phyloP scores from a whole-genome alignment of 2,797 vertebrate species.

The Sebastes minor region DNA sequence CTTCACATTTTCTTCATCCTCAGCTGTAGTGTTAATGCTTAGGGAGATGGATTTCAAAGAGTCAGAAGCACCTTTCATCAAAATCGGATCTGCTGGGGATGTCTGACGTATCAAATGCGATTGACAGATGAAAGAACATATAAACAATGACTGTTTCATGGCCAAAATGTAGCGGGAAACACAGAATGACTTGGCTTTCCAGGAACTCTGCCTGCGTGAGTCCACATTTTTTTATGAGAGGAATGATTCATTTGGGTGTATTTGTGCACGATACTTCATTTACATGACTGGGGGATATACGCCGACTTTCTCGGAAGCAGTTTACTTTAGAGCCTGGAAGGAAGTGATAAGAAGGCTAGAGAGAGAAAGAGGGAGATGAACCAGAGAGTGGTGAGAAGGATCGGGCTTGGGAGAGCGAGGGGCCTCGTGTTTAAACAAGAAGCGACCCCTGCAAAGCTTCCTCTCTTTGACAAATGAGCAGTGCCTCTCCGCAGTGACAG shows the following conservation, averaged over 20 bases:
- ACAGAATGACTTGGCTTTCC: neutral
- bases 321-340: conserved; percentile 18
- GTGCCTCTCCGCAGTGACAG: conserved; percentile 25
- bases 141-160: neutral
- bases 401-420: neutral
- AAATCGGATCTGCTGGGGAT: neutral
- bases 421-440: conserved; percentile 48
- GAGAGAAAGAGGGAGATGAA: neutral
- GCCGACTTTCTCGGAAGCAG: neutral
- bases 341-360: conserved; percentile 24
- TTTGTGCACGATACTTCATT: neutral
- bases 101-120: neutral
- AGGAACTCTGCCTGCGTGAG: neutral
- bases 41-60: neutral
- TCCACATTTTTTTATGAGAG: neutral
- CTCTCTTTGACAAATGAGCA: conserved; percentile 52
- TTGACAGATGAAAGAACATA: neutral
- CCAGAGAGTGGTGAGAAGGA: conserved; percentile 22
- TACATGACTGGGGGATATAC: neutral
- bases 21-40: neutral
- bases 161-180: neutral
- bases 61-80: neutral
- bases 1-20: neutral
- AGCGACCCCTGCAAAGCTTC: conserved; percentile 51
- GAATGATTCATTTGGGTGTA: neutral